Evolutionary conservation across 2,888 invertebrate species (phyloP).

Genomic region (Nyleta sp.): DNA sequence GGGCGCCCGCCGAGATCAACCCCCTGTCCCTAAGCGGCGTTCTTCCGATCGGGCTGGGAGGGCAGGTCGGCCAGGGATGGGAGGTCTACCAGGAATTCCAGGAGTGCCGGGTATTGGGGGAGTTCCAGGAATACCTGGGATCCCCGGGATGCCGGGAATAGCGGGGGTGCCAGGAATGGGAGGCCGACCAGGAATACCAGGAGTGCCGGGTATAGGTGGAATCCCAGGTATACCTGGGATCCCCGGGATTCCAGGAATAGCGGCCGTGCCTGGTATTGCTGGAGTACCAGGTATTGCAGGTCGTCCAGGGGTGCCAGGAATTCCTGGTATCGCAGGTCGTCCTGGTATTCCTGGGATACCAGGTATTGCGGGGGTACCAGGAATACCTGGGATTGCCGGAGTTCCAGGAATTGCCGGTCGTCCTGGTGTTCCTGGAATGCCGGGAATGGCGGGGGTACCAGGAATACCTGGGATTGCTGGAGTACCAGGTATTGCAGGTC

Average conservation of each 20-base stretch:
- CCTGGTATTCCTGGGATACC: background rate
- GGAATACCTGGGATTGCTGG: slow-evolving; percentile 12
- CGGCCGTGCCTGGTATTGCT: background rate
- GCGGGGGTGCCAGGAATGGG: background rate
- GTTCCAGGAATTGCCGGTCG: slow-evolving; percentile 56
- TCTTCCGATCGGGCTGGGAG: too few species aligned
- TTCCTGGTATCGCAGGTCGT: slow-evolving; percentile 23
- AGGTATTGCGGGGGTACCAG: slow-evolving; percentile 37
- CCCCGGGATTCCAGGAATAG: background rate
- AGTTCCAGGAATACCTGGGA: background rate
- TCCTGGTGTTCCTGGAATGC: slow-evolving; percentile 14
- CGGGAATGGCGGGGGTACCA: slow-evolving; percentile 27
- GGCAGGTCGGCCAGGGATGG: background rate
- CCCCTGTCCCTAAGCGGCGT: too few species aligned
- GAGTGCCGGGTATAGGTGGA: slow-evolving; percentile 67
- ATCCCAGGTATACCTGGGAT: slow-evolving; percentile 50
- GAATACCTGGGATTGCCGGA: slow-evolving; percentile 63
- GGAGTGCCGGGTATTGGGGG: slow-evolving; percentile 28
- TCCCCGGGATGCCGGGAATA: background rate
- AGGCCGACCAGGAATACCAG: slow-evolving; percentile 29
- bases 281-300: slow-evolving; percentile 1
- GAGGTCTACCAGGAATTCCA: slow-evolving; percentile 66
- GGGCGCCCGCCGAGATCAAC: too few species aligned
- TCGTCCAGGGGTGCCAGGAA: background rate
- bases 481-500: slow-evolving; percentile 7